phyloP scores from a whole-genome alignment of 2,888 invertebrate genomes.

The Andricus quercusramuli region DNA sequence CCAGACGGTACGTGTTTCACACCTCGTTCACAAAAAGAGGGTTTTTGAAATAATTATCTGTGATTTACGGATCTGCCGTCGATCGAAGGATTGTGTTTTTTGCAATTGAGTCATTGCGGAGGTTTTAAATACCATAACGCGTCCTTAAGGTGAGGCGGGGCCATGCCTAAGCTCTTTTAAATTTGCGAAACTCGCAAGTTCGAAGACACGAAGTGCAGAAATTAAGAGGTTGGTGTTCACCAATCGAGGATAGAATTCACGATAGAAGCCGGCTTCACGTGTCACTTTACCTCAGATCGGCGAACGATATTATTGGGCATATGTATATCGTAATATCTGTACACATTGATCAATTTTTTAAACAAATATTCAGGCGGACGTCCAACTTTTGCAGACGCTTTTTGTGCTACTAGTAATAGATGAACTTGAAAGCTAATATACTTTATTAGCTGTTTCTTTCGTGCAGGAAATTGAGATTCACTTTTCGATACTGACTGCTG shows the following conservation, averaged over 20 bases:
- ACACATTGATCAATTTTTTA: conserved; percentile 47
- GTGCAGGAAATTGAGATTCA: conserved; percentile 15
- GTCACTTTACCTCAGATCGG: not conserved
- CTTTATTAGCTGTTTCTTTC: conserved; percentile 17
- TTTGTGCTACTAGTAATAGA: conserved; percentile 51
- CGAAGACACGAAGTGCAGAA: conserved; percentile 25
- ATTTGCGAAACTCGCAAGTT: conserved; percentile 36
- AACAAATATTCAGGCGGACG: conserved; percentile 49
- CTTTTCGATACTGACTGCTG: conserved; percentile 19
- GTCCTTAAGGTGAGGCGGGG: conserved; percentile 31
- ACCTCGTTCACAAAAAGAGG: conserved; percentile 38
- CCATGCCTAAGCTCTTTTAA: conserved; percentile 40
- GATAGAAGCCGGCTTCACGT: conserved; percentile 33
- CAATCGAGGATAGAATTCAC: conserved; percentile 9
- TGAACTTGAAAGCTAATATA: conserved; percentile 2
- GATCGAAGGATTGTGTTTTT: conserved; percentile 28
- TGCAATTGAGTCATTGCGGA: conserved; percentile 18
- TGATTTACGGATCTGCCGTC: conserved; percentile 57
- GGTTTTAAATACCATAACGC: conserved; percentile 29
- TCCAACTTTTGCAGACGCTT: conserved; percentile 52
- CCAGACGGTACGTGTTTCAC: conserved; percentile 59
- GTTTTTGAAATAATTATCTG: conserved; percentile 65
- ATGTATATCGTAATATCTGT: conserved; percentile 43
- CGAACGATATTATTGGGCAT: conserved; percentile 44
- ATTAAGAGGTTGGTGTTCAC: not conserved